Evolutionary conservation across 2,888 invertebrate genomes (phyloP), one percentile per base, ranked within the genome.

Genomic region (Athrips mouffetella): DNA sequence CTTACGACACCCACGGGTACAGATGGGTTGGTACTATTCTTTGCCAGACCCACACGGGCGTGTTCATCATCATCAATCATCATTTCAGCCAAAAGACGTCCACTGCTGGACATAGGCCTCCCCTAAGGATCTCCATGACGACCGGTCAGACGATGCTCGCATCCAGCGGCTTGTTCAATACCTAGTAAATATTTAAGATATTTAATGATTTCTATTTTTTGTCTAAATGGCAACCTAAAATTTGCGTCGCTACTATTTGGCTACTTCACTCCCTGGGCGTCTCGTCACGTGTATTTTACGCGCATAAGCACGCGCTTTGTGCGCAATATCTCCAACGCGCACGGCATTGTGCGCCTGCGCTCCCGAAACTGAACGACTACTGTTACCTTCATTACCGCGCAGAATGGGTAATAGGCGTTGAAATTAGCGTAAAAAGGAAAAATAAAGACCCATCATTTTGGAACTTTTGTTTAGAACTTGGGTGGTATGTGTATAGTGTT

Each of bases 261-360:
- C 42, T 42, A 39, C 39, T 40, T 4, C 20, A 64, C 81, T 64
- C 69, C 80, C 76, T 78, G 82, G 83, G 83, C 76, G 85, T 83
- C 76, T 52, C 54, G 53, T 70, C 68, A 45, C 33, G 69, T 70
- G 63, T 64, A 81, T 82, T 80, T 80, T 78, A 79, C 75, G 81
- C 67, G 51, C 62, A 20, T 67, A 78, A 71, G 76, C 67, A 63
- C 64, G 47, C 58, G 58, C 67, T 64, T 73, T 70, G 63, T 71
- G 59, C 59, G 59, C 65, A 61, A 58, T 63, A n/a, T n/a, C n/a
- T n/a, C n/a, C n/a, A n/a, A n/a, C n/a, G n/a, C n/a, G n/a, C 68
- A 65, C 71, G 59, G 62, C 47, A 57, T 66, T 62, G 65, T 71
- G 69, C 66, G 67, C 37, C 29, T 13, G 39, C 25, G 39, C 49